These are phyloP conservation scores for Orycteropus afer DNA, from an alignment of 2,113 vertebrate species.

Conservation along the genomic window DNA sequence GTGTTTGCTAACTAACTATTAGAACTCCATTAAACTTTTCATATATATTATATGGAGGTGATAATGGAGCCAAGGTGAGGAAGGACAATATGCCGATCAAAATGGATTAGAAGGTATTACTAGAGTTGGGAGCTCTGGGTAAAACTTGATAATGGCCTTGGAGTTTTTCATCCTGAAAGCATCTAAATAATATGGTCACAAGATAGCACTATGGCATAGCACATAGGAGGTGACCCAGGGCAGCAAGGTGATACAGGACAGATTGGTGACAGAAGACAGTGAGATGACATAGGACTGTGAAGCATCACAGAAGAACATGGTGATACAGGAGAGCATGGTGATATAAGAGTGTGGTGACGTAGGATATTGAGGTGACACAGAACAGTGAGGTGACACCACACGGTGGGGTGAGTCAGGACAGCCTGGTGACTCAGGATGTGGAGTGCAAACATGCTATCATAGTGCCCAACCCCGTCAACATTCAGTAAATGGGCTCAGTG, in stretches of 20 bases:
- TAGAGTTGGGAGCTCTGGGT: background rate
- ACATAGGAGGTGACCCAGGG: background rate
- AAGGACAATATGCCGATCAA: background rate
- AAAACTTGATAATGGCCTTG: background rate
- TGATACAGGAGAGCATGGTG: background rate
- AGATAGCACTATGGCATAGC: background rate
- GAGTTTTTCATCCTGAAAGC: background rate
- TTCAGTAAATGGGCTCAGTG: background rate
- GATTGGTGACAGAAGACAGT: background rate
- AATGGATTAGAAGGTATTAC: background rate
- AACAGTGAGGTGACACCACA: background rate
- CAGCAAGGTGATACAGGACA: background rate
- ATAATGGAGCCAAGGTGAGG: constrained; percentile 28
- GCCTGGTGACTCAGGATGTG: background rate
- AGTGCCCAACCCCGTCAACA: background rate
- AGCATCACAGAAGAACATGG: background rate
- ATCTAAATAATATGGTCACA: background rate
- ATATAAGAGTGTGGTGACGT: too few species aligned
- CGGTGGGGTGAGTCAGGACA: too few species aligned
- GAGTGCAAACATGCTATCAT: background rate
- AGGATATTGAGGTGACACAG: too few species aligned
- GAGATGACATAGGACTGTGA: background rate
- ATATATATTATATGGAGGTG: background rate
- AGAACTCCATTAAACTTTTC: background rate
- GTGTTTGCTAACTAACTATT: background rate